Base-by-base conservation (phyloP, 2,888 invertebrate genomes). In the Aphodius granarius region DNA sequence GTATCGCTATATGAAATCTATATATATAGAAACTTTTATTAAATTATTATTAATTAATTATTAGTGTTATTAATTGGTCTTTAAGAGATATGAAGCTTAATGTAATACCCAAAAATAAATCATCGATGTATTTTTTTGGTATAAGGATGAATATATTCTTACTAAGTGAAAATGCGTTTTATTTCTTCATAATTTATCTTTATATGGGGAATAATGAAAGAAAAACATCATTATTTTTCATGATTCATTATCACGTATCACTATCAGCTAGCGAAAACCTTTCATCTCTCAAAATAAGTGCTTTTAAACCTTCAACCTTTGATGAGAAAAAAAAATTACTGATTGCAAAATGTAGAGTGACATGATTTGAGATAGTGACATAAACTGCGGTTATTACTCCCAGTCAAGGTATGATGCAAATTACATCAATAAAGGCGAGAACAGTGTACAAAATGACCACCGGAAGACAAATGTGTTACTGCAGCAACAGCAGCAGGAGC, bases 71-170 rank as follows among this genome's bases (percentile, higher is more conserved):
- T 43, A 43, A 43, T 43, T 43, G 43, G 43, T 43, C 43, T 43
- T 9, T 43, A 43, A 43, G 43, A 43, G 43, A 43, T 43, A 43
- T 43, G 13, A 43, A 43, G 43, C 43, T 43, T 43, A 43, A 6
- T 43, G 43, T 43, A 43, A 43, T 43, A 43, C 1, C 43, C 43
- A 6, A 3, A 43, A 68, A 68, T 22, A 68, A 20, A 68, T 68
- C 68, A 68, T 68, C 68, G 68, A 68, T 68, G 68, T 68, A 68
- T 68, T 68, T 68, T 68, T 68, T 68, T 68, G 68, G 68, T 21
- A 18, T 68, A 68, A 68, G 22, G 22, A 20, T 21, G n/a, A 68
- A 68, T 68, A 68, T 68, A 68, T 68, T 68, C 22, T 21, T 68
- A 68, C 68, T 20, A n/a, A 68, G 43, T 43, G 43, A 43, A 43